Percentiles rank a stretch among this genome's conserved stretches.
These are phyloP conservation scores for Saguinus midas DNA, from an alignment of 2,113 vertebrate genomes.

Conservation along the genomic window DNA sequence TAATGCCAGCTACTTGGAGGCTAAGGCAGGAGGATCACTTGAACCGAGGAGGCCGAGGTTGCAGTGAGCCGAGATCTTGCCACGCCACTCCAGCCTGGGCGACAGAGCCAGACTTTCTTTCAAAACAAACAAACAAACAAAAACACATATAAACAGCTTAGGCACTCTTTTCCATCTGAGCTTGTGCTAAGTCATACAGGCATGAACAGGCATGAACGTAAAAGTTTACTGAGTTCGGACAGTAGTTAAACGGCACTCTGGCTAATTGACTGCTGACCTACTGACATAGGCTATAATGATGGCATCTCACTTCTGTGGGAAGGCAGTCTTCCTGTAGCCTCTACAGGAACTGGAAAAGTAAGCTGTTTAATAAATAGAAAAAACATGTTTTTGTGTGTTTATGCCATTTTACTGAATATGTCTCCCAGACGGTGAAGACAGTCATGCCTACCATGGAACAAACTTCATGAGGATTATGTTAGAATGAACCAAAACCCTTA, in stretches of 20 bases:
- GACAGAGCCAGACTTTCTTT: too few species aligned
- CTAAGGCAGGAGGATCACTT: too few species aligned
- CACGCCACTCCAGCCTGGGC: too few species aligned
- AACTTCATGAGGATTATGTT: not conserved
- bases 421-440: not conserved
- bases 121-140: too few species aligned
- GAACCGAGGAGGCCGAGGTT: too few species aligned
- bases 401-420: not conserved
- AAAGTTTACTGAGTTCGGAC: not conserved
- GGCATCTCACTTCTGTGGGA: not conserved
- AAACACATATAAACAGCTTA: not conserved
- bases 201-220: fast-evolving
- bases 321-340: not conserved
- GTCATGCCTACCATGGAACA: not conserved
- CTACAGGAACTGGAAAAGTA: not conserved
- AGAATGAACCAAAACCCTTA: not conserved
- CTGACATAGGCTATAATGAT: not conserved
- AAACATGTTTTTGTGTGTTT: not conserved
- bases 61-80: too few species aligned
- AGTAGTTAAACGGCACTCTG: not conserved
- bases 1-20: too few species aligned
- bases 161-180: not conserved
- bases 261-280: not conserved
- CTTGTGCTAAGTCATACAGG: not conserved
- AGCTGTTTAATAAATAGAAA: not conserved